Evolutionary conservation across 2,113 vertebrate genomes (phyloP).

Genomic region (Vidua macroura): DNA sequence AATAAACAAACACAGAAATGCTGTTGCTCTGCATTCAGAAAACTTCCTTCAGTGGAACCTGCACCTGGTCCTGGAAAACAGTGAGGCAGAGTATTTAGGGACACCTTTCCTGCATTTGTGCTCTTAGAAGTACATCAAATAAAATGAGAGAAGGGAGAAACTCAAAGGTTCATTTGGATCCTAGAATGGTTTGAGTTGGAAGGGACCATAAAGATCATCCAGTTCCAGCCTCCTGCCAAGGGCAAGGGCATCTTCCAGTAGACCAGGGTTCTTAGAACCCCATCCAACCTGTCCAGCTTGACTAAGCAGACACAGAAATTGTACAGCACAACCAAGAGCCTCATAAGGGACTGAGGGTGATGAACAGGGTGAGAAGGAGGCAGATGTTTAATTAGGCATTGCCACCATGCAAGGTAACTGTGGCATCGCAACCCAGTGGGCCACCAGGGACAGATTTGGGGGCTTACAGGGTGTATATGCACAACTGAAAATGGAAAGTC

Average conservation of each 20-base stretch:
- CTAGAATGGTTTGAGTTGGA: neutral
- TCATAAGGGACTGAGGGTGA: neutral
- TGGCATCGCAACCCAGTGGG: neutral
- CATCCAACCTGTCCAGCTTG: neutral
- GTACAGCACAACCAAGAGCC: neutral
- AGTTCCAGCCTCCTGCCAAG: neutral
- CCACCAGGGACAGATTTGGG: neutral
- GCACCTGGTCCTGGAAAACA: neutral
- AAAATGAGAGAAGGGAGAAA: neutral
- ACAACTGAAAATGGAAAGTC: neutral
- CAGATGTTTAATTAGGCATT: neutral
- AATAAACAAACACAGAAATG: neutral
- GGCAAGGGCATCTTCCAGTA: neutral
- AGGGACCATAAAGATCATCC: neutral
- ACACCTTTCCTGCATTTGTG: neutral
- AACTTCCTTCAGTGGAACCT: neutral
- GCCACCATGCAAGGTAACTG: neutral
- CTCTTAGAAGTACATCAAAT: neutral
- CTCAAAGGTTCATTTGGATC: neutral
- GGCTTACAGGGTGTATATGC: no score
- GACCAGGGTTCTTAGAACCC: neutral
- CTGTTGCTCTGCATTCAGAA: neutral
- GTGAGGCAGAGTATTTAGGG: neutral
- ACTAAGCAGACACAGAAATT: neutral
- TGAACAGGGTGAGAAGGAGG: neutral